Evolutionary conservation across 1,140 invertebrate species (phyloP).

Genomic region (Eciton burchellii): DNA sequence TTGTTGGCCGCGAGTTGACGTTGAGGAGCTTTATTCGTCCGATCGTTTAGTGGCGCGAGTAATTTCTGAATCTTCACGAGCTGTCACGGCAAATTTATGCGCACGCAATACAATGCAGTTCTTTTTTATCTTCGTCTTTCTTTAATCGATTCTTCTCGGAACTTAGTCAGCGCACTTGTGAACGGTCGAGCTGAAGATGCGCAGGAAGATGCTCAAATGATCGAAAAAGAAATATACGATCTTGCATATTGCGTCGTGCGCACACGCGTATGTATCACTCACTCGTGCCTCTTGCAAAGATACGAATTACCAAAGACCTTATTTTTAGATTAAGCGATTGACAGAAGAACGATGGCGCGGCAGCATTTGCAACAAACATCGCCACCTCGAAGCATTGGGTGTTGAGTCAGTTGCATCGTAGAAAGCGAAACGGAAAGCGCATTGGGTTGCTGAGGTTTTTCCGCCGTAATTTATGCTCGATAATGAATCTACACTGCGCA

Average conservation of each 20-base stretch:
- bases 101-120: background rate
- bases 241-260: too few species aligned
- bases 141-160: conserved; percentile 2
- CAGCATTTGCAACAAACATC: background rate
- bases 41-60: conserved; percentile 64
- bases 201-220: background rate
- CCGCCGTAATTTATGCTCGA: conserved; percentile 80
- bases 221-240: background rate
- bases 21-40: conserved; percentile 61
- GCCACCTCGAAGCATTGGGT: background rate
- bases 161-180: background rate
- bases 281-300: background rate
- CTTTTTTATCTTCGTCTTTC: background rate
- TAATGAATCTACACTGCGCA: conserved; percentile 80
- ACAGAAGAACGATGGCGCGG: background rate
- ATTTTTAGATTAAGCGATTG: background rate
- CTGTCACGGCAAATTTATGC: conserved; percentile 41
- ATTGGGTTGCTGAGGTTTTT: conserved; percentile 75
- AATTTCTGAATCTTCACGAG: conserved; percentile 67
- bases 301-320: background rate
- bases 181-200: background rate
- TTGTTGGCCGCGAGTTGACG: conserved; percentile 62
- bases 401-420: conserved; percentile 20
- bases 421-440: conserved; percentile 72
- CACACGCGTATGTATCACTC: too few species aligned